Percentiles rank a stretch among this genome's conserved stretches.
These are phyloP conservation scores for Drosophila ananassae DNA, from an alignment of 1,140 invertebrate species.

Conservation along the genomic window DNA sequence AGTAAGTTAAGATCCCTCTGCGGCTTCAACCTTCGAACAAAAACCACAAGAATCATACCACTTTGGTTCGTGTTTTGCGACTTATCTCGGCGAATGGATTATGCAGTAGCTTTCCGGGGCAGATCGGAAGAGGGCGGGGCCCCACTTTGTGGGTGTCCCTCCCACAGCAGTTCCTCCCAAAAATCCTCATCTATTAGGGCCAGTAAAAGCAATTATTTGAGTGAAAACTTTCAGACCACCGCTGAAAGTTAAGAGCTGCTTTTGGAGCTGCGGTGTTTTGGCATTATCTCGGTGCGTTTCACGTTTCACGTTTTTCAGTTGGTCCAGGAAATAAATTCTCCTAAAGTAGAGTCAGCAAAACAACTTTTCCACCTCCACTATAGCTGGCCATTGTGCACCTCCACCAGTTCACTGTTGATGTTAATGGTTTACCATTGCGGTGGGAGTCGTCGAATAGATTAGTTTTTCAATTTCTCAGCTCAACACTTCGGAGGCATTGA, in stretches of 20 bases:
- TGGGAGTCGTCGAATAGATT: conserved; percentile 29
- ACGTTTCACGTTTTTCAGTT: conserved; percentile 21
- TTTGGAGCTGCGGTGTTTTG: conserved; percentile 12
- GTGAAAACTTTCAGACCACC: conserved; percentile 51
- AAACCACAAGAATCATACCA: neutral
- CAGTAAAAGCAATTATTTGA: conserved; percentile 69
- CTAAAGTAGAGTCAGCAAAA: conserved; percentile 5
- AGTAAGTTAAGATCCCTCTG: conserved; percentile 10
- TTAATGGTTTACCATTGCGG: conserved; percentile 38
- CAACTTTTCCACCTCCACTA: conserved; percentile 15
- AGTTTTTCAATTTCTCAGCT: conserved; percentile 55
- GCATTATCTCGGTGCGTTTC: conserved; percentile 57
- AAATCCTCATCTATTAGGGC: conserved; percentile 56
- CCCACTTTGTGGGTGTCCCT: neutral
- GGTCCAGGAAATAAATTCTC: conserved; percentile 16
- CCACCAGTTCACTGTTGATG: conserved; percentile 31
- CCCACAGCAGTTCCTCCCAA: neutral
- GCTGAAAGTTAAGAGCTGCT: conserved; percentile 29
- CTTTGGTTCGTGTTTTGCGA: conserved; percentile 30
- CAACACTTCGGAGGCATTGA: conserved; percentile 31
- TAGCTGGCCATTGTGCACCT: conserved; percentile 10
- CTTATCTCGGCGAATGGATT: conserved; percentile 52
- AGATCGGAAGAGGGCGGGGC: conserved; percentile 1
- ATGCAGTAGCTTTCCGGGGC: conserved; percentile 32
- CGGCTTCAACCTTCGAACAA: conserved; percentile 5